Conservation (phyloP, 2,888 invertebrate species). For the Ariolimax columbianus region DNA sequence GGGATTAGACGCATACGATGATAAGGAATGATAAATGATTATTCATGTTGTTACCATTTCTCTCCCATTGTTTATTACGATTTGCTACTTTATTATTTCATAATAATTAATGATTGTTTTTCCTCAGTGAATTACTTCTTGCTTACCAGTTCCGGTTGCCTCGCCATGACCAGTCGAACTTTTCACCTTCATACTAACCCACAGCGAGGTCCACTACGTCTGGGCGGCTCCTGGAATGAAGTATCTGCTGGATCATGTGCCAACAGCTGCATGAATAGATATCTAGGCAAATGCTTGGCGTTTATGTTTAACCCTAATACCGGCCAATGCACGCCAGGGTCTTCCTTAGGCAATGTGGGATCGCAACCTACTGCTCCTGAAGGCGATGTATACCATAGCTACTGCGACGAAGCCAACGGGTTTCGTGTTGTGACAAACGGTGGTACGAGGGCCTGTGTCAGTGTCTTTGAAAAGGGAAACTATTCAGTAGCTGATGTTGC, state of each 20-base stretch:
- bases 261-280: not conserved
- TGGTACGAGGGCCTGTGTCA: not conserved
- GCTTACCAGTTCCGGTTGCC: no score
- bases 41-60: no score
- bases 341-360: not conserved
- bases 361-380: not conserved
- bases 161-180: no score
- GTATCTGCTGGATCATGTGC: not conserved
- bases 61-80: no score
- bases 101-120: no score
- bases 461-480: not conserved
- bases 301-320: slow-evolving; percentile 3
- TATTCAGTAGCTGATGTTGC: not conserved
- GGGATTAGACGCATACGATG: no score
- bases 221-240: not conserved
- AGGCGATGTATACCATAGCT: not conserved
- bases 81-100: no score
- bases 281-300: not conserved
- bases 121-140: no score
- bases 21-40: no score
- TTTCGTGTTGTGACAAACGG: not conserved
- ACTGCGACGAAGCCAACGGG: not conserved
- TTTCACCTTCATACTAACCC: not conserved
- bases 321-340: slow-evolving; percentile 19
- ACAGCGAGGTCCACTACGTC: not conserved